Evolutionary conservation across 1,140 invertebrate genomes (phyloP).

Genomic region (Bombus breviceps): DNA sequence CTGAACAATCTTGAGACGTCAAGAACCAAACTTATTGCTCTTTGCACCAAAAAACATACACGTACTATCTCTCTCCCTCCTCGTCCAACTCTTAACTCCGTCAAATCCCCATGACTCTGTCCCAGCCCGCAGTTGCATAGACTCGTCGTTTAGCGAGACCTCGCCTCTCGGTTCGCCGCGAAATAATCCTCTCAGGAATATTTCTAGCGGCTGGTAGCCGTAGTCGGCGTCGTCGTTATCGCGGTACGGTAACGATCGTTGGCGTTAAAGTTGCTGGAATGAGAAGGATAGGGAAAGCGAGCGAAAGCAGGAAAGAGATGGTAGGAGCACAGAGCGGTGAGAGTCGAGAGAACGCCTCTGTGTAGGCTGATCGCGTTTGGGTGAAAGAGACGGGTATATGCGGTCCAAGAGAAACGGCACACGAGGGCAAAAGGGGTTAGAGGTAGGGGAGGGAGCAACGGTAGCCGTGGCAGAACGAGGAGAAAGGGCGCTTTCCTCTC

Average conservation of each 20-base stretch:
- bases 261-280: conserved; percentile 60
- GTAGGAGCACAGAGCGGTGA: background rate
- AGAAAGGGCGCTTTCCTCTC: conserved; percentile 42
- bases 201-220: conserved; percentile 62
- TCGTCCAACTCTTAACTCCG: no score
- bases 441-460: background rate
- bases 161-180: conserved; percentile 31
- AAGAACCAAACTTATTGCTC: no score
- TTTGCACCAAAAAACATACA: no score
- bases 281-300: conserved; percentile 19
- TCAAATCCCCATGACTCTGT: background rate
- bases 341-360: conserved; percentile 1
- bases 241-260: conserved; percentile 68
- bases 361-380: conserved; percentile 23
- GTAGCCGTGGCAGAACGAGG: background rate
- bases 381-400: conserved; percentile 20
- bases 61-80: no score
- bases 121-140: background rate
- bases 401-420: background rate
- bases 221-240: conserved; percentile 62
- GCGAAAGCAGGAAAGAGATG: background rate
- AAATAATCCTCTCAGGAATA: conserved; percentile 67
- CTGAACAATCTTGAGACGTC: no score
- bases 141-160: background rate
- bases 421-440: conserved; percentile 4